A percentile compares a stretch with the other conserved stretches of the same genome.
These are phyloP conservation scores for Stictonetta naevosa DNA, from an alignment of 2,113 vertebrate species.

Conservation along the genomic window DNA sequence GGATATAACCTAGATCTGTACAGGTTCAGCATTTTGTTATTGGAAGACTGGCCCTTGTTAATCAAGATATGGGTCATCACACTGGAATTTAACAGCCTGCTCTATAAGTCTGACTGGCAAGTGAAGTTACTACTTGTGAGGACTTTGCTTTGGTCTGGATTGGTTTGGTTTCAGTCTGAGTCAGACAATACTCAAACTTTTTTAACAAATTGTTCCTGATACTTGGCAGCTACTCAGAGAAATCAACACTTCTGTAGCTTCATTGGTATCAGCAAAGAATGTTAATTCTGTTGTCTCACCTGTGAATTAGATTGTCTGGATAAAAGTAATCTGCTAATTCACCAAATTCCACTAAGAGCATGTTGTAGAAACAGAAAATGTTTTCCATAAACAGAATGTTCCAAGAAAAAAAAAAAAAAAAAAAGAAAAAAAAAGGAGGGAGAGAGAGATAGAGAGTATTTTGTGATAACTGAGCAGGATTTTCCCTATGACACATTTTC, in stretches of 20 bases:
- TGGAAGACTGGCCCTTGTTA: background rate
- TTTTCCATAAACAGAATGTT: background rate
- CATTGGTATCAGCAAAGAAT: background rate
- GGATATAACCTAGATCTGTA: background rate
- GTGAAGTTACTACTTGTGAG: background rate
- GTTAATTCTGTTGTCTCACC: background rate
- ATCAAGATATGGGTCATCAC: background rate
- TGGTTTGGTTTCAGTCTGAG: conserved; percentile 52
- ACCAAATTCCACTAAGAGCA: background rate
- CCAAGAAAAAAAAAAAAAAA: background rate
- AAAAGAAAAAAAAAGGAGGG: no score
- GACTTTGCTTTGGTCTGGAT: background rate
- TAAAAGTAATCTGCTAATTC: background rate
- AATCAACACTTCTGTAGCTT: background rate
- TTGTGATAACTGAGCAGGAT: background rate
- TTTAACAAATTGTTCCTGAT: background rate
- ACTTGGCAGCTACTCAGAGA: background rate
- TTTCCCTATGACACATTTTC: background rate
- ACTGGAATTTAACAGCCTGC: conserved; percentile 8
- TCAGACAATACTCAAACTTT: conserved; percentile 23
- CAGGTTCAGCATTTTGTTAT: background rate
- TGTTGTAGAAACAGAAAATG: background rate
- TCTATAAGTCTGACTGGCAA: background rate
- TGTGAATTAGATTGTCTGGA: background rate
- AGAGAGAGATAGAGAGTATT: background rate